Percentiles rank a stretch among this genome's conserved stretches.
phyloP scores from a whole-genome alignment of 2,113 vertebrate genomes.

The Oxyruncus cristatus region DNA sequence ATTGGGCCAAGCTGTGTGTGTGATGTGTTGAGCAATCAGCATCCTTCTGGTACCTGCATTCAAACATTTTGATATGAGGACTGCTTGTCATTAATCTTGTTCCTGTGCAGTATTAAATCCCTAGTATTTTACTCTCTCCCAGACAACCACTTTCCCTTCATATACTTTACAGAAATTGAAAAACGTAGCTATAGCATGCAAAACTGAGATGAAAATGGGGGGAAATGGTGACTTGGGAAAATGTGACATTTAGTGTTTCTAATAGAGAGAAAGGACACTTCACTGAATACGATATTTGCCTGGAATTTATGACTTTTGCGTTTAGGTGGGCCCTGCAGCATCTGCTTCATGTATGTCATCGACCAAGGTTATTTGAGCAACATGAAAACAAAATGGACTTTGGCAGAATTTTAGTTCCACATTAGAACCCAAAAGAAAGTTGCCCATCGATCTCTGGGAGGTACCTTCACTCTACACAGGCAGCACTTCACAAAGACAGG shows the following conservation, averaged over 20 bases:
- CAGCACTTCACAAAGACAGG: neutral
- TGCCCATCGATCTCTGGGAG: neutral
- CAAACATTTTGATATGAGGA: neutral
- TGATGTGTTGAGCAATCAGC: slow-evolving; percentile 27
- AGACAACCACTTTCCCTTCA: neutral
- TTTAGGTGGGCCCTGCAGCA: neutral
- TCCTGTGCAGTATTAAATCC: neutral
- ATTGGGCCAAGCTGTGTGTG: neutral
- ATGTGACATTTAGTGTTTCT: neutral
- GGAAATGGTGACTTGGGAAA: neutral
- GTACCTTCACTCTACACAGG: neutral
- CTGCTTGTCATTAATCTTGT: neutral
- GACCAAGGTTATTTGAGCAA: neutral
- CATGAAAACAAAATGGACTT: neutral
- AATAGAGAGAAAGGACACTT: neutral
- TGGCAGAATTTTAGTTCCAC: neutral
- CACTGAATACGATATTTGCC: neutral
- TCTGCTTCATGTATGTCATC: neutral
- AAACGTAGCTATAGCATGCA: neutral
- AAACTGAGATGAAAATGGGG: neutral
- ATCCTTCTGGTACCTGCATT: slow-evolving; percentile 40
- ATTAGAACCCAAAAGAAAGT: neutral
- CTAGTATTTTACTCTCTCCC: neutral
- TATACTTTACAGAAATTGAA: neutral
- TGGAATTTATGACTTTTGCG: neutral